Evolutionary conservation across 2,113 vertebrate genomes (phyloP), one percentile per base, ranked within the genome.

Genomic region (Macaca mulatta): DNA sequence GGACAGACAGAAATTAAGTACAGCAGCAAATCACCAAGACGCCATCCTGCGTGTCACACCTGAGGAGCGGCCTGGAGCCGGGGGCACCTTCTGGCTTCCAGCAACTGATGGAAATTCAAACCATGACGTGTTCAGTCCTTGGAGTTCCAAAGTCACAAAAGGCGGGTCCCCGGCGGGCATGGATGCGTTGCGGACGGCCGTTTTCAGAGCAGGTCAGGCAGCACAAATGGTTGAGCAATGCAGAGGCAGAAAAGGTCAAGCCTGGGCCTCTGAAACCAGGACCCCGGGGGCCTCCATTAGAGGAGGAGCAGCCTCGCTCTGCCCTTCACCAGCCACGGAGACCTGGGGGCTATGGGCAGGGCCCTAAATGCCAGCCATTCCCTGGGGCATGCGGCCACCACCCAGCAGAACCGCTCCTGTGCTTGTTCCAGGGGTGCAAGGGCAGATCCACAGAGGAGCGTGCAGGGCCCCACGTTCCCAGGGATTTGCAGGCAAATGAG

Each of bases 151-250:
- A 64, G 13, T 64, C 27, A 0, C 5, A 2, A 64, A 64, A 32
- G 61, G 27, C 61, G 2, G 61, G 27, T 64, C 27, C 27, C 27
- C 0, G 61, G 30, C 27, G 6, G 5, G 12, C 27, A 30, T 14
- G 27, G 27, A 32, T 30, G 12, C 5, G 6, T 64, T 27, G 5
- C 0, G 5, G 27, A 13, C 2, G 11, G 61, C 61, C 0, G 27
- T 64, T 64, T 64, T 64, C 61, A 64, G 61, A 64, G 61, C 61
- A 64, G 61, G 61, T 30, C 61, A 14, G 12, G 5, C 61, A 64
- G 61, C 61, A 64, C 61, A 32, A 64, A 32, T 30, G 27, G 32
- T n/a, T n/a, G 30, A 69, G 2, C 32, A 18, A 17, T 32, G 32
- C 12, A 69, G 67, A n/a, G 16, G 14, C 67, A 69, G 67, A 35